Conservation (phyloP, 1,140 invertebrate genomes). For the Pseudoatta argentina region DNA sequence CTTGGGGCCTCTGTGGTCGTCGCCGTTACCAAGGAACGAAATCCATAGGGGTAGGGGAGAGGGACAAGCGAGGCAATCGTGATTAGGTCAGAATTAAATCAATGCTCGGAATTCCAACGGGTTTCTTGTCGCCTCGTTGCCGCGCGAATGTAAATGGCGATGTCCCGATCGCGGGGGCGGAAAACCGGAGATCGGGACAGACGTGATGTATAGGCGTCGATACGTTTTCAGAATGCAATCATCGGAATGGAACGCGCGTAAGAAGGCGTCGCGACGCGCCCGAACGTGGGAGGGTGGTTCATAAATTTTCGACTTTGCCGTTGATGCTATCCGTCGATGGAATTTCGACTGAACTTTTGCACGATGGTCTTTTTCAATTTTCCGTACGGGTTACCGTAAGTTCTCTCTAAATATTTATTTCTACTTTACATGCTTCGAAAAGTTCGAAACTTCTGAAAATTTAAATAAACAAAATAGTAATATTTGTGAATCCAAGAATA, state of each 20-base stretch:
- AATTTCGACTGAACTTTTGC: conserved; percentile 13
- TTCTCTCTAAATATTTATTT: conserved; percentile 6
- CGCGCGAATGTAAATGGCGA: conserved; percentile 44
- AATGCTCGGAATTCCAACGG: conserved; percentile 63
- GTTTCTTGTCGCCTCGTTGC: conserved; percentile 42
- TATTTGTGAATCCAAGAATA: no score
- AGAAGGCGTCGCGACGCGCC: conserved; percentile 49
- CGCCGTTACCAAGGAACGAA: conserved; percentile 23
- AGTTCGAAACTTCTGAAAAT: conserved; percentile 6
- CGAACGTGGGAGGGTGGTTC: conserved; percentile 13
- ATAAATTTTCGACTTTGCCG: conserved; percentile 46
- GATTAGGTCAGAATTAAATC: conserved; percentile 67
- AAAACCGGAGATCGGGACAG: conserved; percentile 41
- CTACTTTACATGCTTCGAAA: neutral
- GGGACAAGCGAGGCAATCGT: neutral
- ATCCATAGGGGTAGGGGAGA: neutral
- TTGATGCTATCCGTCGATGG: conserved; percentile 21
- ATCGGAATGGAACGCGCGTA: conserved; percentile 75
- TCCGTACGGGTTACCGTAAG: neutral
- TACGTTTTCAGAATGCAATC: conserved; percentile 75
- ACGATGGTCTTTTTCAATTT: conserved; percentile 16
- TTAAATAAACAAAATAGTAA: no score
- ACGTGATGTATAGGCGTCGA: conserved; percentile 67
- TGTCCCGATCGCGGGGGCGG: neutral
- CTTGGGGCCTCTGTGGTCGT: neutral